Conservation (phyloP, 2,888 invertebrate genomes). For the Drosophila mercatorum region DNA sequence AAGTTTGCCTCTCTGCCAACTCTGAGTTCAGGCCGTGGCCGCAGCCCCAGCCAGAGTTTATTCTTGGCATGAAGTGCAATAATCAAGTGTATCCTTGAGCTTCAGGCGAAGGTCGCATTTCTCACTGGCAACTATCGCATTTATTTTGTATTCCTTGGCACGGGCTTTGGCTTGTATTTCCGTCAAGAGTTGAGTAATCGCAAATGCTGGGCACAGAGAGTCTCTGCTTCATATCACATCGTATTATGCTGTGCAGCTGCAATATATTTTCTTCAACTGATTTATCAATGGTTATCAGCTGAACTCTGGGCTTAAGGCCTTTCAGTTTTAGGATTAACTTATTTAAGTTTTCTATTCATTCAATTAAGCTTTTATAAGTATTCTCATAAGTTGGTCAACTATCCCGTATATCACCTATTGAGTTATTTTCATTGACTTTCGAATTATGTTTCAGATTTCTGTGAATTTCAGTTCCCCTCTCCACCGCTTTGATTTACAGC, state of each 20-base stretch:
- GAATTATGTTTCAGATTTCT: not conserved
- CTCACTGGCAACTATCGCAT: conserved; percentile 33
- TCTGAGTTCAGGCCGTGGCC: conserved; percentile 19
- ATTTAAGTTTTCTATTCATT: no score
- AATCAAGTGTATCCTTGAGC: conserved; percentile 65
- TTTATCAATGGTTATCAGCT: no score
- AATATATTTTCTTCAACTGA: not conserved
- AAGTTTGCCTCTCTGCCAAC: conserved; percentile 35
- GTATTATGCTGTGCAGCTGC: not conserved
- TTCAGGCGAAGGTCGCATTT: conserved; percentile 65
- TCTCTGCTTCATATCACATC: not conserved
- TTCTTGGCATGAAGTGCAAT: conserved; percentile 57
- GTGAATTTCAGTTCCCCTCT: not conserved
- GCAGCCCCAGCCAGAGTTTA: conserved; percentile 31
- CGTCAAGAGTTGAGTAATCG: conserved; percentile 25
- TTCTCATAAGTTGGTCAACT: not conserved
- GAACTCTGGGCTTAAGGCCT: no score
- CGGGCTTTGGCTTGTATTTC: not conserved
- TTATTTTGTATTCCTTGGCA: conserved; percentile 26
- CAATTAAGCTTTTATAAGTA: not conserved
- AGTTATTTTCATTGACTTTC: no score
- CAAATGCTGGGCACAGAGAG: not conserved
- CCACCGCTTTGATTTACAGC: not conserved
- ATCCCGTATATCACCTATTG: not conserved
- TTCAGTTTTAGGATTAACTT: no score